Base-by-base conservation (phyloP, 1,140 invertebrate species). In the Bombus vancouverensis region DNA sequence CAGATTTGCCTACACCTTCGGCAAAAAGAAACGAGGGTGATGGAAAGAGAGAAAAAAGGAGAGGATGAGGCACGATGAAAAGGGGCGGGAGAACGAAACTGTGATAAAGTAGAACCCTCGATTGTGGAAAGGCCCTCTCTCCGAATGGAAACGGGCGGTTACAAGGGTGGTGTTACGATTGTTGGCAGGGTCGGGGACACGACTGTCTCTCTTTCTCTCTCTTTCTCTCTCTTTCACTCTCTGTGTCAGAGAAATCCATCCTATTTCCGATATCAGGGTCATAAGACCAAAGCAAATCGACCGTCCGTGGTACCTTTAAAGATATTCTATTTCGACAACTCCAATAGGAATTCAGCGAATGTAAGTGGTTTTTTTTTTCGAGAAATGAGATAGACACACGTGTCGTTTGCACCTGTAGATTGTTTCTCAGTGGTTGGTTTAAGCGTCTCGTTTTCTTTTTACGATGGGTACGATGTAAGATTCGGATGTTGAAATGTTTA, bases 151-250 rank as follows among this genome's bases (percentile, higher is more conserved):
- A 39, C 76, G 65, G 42, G 39, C 53, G 73, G 73, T 44, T 70
- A 73, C 80, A 77, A 86, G 81, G 85, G 80, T 72, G 85, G 65
- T 83, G 85, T 86, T 86, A 83, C 80, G 81, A 83, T 86, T 83
- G 72, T 86, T 86, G 81, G 62, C 81, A 86, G 80, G 85, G 85
- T 86, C 85, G 80, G 85, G 85, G 53, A 75, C 84, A 76, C 81
- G 73, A 70, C 74, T 83, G 65, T 83, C 74, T 62, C 28, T 62
- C 59, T 53, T 53, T 53, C 47, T 53, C 47, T 18, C 15, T 53
- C 15, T 53, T 53, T 6, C 47, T 22, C 47, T 53, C 18, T 53
- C 47, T 47, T 18, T 47, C 47, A 18, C 47, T n/a, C 59, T 28
- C 59, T 83, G 80, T 53, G 34, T 39, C 42, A 71, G 85, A 81